Conservation (phyloP, 2,888 invertebrate genomes). For the Epinotia ramella region DNA sequence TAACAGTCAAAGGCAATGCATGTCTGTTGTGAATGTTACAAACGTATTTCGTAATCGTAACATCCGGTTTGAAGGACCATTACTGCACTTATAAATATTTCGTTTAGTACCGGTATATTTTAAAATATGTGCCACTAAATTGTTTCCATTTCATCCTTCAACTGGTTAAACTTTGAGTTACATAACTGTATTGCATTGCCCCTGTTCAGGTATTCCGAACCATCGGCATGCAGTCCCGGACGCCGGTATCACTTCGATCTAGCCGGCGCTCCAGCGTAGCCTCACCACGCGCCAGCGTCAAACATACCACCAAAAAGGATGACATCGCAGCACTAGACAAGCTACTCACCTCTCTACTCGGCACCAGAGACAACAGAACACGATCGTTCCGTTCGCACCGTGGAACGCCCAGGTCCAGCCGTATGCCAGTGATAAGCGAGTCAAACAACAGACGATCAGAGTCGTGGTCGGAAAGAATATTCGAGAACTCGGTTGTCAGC, state of each 20-base stretch:
- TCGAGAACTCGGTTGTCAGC: constrained; percentile 74
- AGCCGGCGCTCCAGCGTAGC: constrained; percentile 66
- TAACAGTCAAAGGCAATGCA: no score
- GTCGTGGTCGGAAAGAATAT: constrained; percentile 78
- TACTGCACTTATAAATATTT: no score
- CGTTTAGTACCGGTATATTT: no score
- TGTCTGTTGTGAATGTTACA: no score
- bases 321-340: constrained; percentile 88
- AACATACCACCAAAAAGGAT: constrained; percentile 72
- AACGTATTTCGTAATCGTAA: no score
- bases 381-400: constrained; percentile 70
- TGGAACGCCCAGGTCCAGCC: constrained; percentile 71
- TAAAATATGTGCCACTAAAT: no score
- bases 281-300: constrained; percentile 58
- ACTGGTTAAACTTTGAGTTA: no score
- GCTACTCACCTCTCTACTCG: constrained; percentile 86
- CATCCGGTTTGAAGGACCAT: no score
- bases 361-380: constrained; percentile 70
- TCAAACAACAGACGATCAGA: constrained; percentile 64
- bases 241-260: constrained; percentile 66
- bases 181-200: background rate
- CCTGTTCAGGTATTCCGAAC: constrained; percentile 67
- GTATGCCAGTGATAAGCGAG: constrained; percentile 64
- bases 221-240: constrained; percentile 69
- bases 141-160: no score